Base-by-base conservation (phyloP, 1,140 invertebrate species). In the Prorops nasuta region DNA sequence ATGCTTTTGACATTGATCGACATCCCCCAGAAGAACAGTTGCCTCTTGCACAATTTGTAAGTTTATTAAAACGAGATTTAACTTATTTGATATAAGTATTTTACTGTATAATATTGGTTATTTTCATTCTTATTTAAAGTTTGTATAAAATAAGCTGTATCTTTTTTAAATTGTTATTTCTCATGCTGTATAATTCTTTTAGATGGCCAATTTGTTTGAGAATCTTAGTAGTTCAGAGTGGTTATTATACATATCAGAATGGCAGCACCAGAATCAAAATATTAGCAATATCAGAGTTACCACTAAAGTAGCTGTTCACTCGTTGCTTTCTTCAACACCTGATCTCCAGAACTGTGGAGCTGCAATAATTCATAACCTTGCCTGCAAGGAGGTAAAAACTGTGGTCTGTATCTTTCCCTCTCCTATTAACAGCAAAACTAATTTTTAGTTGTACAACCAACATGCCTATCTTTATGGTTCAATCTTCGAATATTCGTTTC, bases 341-440 rank as follows among this genome's bases (percentile, higher is more conserved):
- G 81, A 81, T 39, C 76, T 94, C 48, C 88, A 91, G 71, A 86
- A 91, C 36, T 79, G 85, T 52, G 94, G 93, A 37, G 84, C 89
- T 3, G 91, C 91, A 49, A 86, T 96, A 41, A 86, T 96, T 49
- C 89, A 94, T 76, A 96, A 96, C 73, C 81, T 96, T 46, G 90
- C 91, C 58, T 89, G 89, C 81, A 96, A 95, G 87, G 93, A 96
- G 86, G 92, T 92, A 84, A 94, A 94, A 87, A 91, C 91, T 77
- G 91, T 94, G 89, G 92, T 93, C 86, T 83, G 90, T 89, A 89
- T 88, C 81, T 67, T 63, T 64, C 45, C 44, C 31, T 28, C 4
- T 57, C 44, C 50, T n/a, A 52, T 50, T 55, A 55, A 63, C 52
- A 24, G 40, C n/a, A n/a, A n/a, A n/a, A n/a, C n/a, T n/a, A n/a